phyloP scores from a whole-genome alignment of 2,797 vertebrate genomes.

The Sitta carolinensis region DNA sequence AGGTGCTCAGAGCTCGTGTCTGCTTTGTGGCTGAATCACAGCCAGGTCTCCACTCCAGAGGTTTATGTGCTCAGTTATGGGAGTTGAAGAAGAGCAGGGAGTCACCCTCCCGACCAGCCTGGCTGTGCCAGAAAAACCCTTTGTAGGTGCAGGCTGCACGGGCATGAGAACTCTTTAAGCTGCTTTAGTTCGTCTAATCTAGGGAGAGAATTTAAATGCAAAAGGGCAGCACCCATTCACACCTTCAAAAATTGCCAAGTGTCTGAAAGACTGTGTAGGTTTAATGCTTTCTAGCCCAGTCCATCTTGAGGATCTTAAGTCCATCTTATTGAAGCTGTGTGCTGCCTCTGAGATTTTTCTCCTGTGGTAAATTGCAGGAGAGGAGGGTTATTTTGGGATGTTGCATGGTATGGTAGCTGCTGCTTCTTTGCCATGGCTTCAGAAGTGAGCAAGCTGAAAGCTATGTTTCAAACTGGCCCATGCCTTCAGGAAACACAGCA shows the following conservation, averaged over 20 bases:
- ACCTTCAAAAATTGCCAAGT: not conserved
- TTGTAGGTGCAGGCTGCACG: not conserved
- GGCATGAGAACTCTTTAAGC: not conserved
- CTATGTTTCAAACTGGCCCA: accelerated
- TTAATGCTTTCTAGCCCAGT: not conserved
- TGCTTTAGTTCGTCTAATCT: not conserved
- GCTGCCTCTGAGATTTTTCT: not conserved
- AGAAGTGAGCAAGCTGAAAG: not conserved
- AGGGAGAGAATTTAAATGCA: not conserved
- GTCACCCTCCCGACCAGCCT: accelerated
- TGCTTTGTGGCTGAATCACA: not conserved
- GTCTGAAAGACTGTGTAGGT: not conserved
- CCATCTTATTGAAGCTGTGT: not conserved
- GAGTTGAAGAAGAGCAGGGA: not conserved
- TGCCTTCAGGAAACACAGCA: not conserved
- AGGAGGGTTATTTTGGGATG: not conserved
- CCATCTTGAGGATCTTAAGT: not conserved
- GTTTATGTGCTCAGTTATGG: accelerated
- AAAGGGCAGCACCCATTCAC: not conserved
- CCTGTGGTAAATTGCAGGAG: not conserved
- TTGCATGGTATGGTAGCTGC: not conserved
- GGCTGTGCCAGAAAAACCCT: not conserved
- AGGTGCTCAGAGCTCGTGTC: not conserved
- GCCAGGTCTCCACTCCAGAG: not conserved
- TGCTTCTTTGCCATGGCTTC: not conserved